Base-by-base conservation (phyloP, 2,113 vertebrate genomes). In the Pseudolaguvia tuberculata region DNA sequence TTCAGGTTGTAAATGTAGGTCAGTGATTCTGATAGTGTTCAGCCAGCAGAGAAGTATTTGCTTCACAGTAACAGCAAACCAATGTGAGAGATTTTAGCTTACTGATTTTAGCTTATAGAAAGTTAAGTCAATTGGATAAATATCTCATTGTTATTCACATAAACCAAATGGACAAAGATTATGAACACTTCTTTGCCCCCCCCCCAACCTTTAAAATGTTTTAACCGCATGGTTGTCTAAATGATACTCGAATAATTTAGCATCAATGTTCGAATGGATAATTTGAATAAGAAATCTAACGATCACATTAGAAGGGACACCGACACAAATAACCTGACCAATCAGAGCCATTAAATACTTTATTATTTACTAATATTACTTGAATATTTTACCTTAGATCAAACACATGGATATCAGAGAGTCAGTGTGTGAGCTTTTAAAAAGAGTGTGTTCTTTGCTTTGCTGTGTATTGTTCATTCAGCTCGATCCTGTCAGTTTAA, bases 401-500 rank as follows among this genome's bases (percentile, higher is more conserved):
- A 58, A 66, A 70, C 48, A 20, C 17, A 9, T 55, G 25, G 29
- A 53, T 8, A 25, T 42, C 57, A 53, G 29, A 58, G 35, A 50
- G 21, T 52, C 21, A n/a, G 17, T 68, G 31, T 17, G 29, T 15
- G 20, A 75, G 45, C 25, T 57, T 55, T n/a, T 63, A 39, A 72
- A 79, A 50, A 58, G 66, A 61, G 57, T 76, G 70, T 13, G 68
- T 71, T 68, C 71, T 42, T 25, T 65, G 55, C 69, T 61, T 47
- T 7, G 74, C 69, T 31, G 65, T 69, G 70, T 70, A 77, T 25
- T 53, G 57, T 35, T 42, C 31, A 51, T 78, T 81, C 77, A 42
- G 73, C 77, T 39, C 75, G 78, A 75, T 75, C 78, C 66, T 55
- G 69, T 83, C 68, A 76, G 75, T 75, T 85, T 83, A 79, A 58